These are phyloP conservation scores for Progne subis DNA, from an alignment of 2,113 vertebrate species.

Conservation along the genomic window DNA sequence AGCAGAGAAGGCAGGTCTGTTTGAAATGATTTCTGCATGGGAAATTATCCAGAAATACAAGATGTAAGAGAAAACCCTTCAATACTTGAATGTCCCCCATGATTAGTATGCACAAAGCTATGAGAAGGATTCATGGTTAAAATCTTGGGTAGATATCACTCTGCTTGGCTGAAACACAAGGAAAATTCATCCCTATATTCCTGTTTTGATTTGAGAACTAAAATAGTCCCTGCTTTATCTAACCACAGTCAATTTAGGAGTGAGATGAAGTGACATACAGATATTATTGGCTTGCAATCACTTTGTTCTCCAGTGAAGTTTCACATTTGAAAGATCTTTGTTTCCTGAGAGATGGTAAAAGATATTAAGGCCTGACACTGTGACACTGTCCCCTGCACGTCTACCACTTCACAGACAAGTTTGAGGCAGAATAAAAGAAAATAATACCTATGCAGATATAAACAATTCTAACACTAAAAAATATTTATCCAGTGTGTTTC, in stretches of 20 bases:
- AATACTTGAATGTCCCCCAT: neutral
- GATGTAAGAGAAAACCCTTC: neutral
- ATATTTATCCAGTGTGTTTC: neutral
- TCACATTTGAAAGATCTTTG: neutral
- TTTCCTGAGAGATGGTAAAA: neutral
- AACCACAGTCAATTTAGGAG: neutral
- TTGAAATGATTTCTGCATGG: neutral
- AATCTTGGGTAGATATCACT: neutral
- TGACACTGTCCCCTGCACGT: neutral
- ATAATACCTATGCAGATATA: neutral
- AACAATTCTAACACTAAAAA: neutral
- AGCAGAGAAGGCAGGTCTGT: neutral
- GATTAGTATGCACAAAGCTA: neutral
- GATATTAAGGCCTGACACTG: neutral
- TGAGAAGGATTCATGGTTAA: neutral
- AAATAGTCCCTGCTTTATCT: conserved; percentile 34
- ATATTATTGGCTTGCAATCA: neutral
- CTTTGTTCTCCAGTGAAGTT: neutral
- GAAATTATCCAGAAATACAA: neutral
- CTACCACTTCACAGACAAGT: neutral
- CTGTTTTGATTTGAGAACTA: conserved; percentile 7
- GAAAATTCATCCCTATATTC: neutral
- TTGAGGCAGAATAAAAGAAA: neutral
- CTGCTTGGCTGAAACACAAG: neutral
- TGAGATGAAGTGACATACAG: neutral